These are phyloP conservation scores for Sceloporus undulatus DNA, from an alignment of 2,113 vertebrate species.

Conservation along the genomic window DNA sequence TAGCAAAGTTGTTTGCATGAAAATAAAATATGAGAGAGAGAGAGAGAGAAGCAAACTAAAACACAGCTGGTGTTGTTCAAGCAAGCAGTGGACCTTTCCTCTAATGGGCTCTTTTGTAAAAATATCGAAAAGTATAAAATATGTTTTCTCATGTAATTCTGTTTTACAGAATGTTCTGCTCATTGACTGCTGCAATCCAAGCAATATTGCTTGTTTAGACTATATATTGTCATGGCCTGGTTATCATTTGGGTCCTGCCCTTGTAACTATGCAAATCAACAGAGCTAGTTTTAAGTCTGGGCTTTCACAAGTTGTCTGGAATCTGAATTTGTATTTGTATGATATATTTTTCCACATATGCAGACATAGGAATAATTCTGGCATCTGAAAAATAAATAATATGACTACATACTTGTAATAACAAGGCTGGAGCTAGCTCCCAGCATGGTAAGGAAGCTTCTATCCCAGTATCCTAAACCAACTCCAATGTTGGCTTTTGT, in stretches of 20 bases:
- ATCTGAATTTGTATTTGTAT: neutral
- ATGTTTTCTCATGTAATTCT: neutral
- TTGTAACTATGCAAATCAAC: neutral
- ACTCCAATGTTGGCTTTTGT: neutral
- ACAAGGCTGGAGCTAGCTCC: neutral
- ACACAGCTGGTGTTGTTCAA: neutral
- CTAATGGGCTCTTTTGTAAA: neutral
- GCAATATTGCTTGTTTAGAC: neutral
- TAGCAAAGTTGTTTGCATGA: neutral
- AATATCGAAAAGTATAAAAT: constrained; percentile 18
- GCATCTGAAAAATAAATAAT: neutral
- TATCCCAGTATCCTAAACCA: neutral
- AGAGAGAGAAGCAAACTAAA: constrained; percentile 1
- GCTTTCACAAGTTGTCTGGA: neutral
- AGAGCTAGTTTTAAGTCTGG: neutral
- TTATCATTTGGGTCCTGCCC: neutral
- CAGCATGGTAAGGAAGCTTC: neutral
- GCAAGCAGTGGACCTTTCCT: constrained; percentile 15
- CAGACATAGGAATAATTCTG: neutral
- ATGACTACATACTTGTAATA: neutral
- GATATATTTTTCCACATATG: neutral
- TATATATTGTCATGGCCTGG: neutral
- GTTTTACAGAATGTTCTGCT: neutral
- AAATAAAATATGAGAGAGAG: neutral
- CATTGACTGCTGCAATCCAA: neutral